phyloP scores from a whole-genome alignment of 2,888 invertebrate genomes.

The Torymus tubicola region DNA sequence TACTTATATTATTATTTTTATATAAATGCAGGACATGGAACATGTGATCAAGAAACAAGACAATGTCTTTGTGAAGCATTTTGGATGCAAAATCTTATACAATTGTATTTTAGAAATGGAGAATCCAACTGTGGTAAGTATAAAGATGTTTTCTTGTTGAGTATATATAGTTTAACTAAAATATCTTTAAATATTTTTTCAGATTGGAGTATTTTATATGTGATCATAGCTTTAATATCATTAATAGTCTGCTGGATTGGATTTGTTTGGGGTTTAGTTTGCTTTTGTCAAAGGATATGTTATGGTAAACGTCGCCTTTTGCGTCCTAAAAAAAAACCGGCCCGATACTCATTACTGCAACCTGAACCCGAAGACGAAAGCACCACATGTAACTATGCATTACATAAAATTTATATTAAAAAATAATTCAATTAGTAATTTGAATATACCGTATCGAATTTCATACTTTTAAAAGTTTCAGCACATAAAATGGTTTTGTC shows the following conservation, averaged over 20 bases:
- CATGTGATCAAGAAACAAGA: conserved; percentile 89
- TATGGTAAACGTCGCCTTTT: conserved; percentile 76
- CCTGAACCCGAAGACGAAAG: conserved; percentile 84
- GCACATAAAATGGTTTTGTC: conserved; percentile 80
- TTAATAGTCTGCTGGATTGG: conserved; percentile 81
- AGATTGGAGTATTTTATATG: conserved; percentile 97
- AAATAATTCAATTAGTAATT: no score
- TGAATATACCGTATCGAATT: no score
- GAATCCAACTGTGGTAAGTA: conserved; percentile 88
- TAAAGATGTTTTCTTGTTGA: conserved; percentile 71
- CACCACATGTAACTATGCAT: conserved; percentile 78
- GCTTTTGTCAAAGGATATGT: conserved; percentile 80
- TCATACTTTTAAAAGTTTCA: conserved; percentile 78
- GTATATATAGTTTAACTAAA: not conserved
- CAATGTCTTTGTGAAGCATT: conserved; percentile 95
- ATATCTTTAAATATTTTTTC: conserved; percentile 37
- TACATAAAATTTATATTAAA: not conserved
- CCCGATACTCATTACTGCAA: conserved; percentile 85
- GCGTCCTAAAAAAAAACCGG: conserved; percentile 80
- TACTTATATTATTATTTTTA: conserved; percentile 19
- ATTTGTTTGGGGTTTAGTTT: conserved; percentile 81
- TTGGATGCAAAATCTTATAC: conserved; percentile 94
- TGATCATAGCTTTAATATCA: conserved; percentile 84
- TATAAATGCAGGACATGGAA: conserved; percentile 82
- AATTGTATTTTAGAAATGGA: conserved; percentile 81